phyloP scores from a whole-genome alignment of 2,797 vertebrate genomes.

The Gobio occitaniae region DNA sequence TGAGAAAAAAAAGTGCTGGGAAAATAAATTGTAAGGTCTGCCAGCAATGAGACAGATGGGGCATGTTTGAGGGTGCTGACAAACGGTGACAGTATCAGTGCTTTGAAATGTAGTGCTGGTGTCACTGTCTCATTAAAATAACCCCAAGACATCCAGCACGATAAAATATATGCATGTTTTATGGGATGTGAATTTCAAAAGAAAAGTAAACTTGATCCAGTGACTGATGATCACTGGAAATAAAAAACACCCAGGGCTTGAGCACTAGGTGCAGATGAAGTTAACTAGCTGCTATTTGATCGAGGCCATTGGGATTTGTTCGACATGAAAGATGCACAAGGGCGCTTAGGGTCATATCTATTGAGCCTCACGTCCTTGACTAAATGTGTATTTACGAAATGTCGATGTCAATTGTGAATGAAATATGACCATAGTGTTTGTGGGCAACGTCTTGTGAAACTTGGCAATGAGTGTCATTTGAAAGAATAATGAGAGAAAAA shows the following conservation, averaged over 20 bases:
- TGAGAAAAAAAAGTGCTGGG: constrained; percentile 44
- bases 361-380: background rate
- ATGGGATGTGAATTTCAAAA: constrained; percentile 43
- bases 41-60: constrained; percentile 55
- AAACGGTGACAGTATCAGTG: constrained; percentile 45
- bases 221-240: constrained; percentile 33
- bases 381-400: constrained; percentile 9
- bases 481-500: background rate
- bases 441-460: background rate
- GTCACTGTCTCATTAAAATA: constrained; percentile 59
- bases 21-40: constrained; percentile 58
- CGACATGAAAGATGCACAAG: background rate
- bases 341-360: background rate
- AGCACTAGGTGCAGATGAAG: background rate
- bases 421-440: background rate
- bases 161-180: constrained; percentile 37
- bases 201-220: constrained; percentile 34
- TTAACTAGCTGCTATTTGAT: constrained; percentile 3
- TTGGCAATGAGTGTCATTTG: constrained; percentile 11
- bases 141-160: constrained; percentile 28
- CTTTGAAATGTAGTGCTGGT: constrained; percentile 51
- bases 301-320: background rate
- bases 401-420: constrained; percentile 9
- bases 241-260: constrained; percentile 65
- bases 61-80: constrained; percentile 54